Evolutionary conservation across 2,797 vertebrate genomes (phyloP), one percentile per base, ranked within the genome.

Genomic region (Oreochromis mossambicus): DNA sequence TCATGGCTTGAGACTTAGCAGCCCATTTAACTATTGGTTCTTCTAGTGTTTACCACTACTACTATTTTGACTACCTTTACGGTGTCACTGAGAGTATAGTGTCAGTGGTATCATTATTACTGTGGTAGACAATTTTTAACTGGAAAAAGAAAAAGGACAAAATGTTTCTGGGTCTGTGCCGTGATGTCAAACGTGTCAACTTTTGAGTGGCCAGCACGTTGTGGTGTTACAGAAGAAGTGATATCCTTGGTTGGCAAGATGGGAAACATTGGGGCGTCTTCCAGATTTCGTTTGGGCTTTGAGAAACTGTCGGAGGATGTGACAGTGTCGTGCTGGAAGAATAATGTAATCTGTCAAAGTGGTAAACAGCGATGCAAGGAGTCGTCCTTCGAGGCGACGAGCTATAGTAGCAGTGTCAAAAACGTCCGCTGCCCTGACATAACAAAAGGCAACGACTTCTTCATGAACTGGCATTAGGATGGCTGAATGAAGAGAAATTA

Each of bases 361-460:
- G 88, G 88, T 92, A 93, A 93, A 94, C 95, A 92, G 61, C 14
- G 19, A 34, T 3, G 79, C 50, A 61, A 80, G 80, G 58, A 75
- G 58, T 77, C 52, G 73, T 83, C 79, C 87, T 43, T 66, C 46
- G 54, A 50, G 76, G 52, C 41, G 90, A 83, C 46, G 83, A 58
- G 88, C 83, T 76, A 61, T 43, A 75, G 70, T 90, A 93, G 89
- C 89, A 81, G 95, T 93, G 96, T 96, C 93, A 95, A 87, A 93
- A 50, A 83, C 26, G 88, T 95, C 92, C 83, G 63, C 68, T 66
- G 88, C 85, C 86, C 83, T 94, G 95, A 97, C 95, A 95, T 80
- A 93, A 95, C 95, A 94, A 88, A 70, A 91, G 61, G 26, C 89
- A 92, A 96, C 92, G 94, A 94, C 91, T 96, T 97, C 94, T 94